Evolutionary conservation across 1,140 invertebrate species (phyloP).

Genomic region (Polyergus mexicanus): DNA sequence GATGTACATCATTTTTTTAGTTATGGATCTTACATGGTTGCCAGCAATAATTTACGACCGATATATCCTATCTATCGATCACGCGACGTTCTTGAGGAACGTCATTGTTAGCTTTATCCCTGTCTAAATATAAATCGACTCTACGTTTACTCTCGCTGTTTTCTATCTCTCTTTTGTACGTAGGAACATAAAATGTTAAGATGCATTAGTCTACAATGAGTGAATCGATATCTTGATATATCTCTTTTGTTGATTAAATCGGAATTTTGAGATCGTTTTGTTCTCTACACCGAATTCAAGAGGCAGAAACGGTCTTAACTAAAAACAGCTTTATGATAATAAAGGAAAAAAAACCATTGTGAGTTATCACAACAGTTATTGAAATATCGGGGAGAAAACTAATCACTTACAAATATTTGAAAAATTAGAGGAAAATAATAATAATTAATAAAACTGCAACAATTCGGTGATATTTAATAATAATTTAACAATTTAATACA

Average conservation of each 20-base stretch:
- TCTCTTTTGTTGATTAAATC: not conserved
- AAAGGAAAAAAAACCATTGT: not conserved
- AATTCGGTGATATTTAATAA: constrained; percentile 6
- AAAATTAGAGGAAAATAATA: not conserved
- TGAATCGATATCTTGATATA: constrained; percentile 12
- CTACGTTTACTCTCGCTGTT: constrained; percentile 31
- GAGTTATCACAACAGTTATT: not conserved
- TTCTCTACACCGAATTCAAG: constrained; percentile 1
- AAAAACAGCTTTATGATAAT: not conserved
- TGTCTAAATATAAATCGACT: constrained; percentile 50
- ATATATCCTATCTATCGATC: constrained; percentile 55
- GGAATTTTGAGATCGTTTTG: not conserved
- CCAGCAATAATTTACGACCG: constrained; percentile 32
- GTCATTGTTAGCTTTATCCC: constrained; percentile 2
- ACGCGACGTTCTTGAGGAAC: constrained; percentile 24
- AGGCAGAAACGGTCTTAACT: not conserved
- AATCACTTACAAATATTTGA: not conserved
- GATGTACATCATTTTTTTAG: not conserved
- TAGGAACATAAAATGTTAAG: not conserved
- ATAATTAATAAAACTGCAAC: not conserved
- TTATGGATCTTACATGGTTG: not conserved
- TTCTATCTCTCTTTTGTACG: constrained; percentile 7
- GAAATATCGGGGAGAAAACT: not conserved
- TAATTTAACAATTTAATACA: not conserved
- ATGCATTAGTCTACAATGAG: not conserved